These are phyloP conservation scores for Anarsia innoxiella DNA, from an alignment of 2,888 invertebrate genomes.

Conservation along the genomic window DNA sequence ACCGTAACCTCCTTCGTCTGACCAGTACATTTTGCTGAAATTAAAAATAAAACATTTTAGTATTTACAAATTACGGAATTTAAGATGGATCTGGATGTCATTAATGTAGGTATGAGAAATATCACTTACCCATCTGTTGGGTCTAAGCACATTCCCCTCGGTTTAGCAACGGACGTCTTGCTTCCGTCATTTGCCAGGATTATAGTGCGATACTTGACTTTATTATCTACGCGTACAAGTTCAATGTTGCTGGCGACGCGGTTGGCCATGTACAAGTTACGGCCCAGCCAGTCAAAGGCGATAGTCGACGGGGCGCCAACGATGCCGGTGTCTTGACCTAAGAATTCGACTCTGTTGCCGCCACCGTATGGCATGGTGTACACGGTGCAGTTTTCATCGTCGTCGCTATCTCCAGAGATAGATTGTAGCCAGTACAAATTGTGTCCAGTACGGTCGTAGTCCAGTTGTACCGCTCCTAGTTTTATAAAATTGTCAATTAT, in stretches of 20 bases:
- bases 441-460: conserved; percentile 91
- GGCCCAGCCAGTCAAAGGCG: conserved; percentile 97
- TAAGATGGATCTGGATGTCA: too few relatives aligned
- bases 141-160: conserved; percentile 91
- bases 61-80: neutral
- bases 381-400: conserved; percentile 89
- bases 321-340: conserved; percentile 88
- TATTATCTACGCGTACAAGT: conserved; percentile 89
- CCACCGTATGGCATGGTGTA: conserved; percentile 89
- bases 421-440: conserved; percentile 91
- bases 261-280: conserved; percentile 95
- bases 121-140: conserved; percentile 89
- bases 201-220: conserved; percentile 87
- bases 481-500: too few relatives aligned
- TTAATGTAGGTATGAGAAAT: too few relatives aligned
- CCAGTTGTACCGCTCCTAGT: conserved; percentile 88
- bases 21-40: conserved; percentile 91
- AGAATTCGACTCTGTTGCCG: conserved; percentile 83
- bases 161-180: conserved; percentile 88
- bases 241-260: conserved; percentile 93
- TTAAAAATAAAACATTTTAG: conserved; percentile 12
- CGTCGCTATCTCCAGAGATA: conserved; percentile 78
- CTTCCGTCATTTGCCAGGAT: conserved; percentile 93
- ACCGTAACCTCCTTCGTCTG: conserved; percentile 94
- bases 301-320: conserved; percentile 93